Conservation (phyloP, 2,113 vertebrate species). For the Sinocyclocheilus maitianheensis region DNA sequence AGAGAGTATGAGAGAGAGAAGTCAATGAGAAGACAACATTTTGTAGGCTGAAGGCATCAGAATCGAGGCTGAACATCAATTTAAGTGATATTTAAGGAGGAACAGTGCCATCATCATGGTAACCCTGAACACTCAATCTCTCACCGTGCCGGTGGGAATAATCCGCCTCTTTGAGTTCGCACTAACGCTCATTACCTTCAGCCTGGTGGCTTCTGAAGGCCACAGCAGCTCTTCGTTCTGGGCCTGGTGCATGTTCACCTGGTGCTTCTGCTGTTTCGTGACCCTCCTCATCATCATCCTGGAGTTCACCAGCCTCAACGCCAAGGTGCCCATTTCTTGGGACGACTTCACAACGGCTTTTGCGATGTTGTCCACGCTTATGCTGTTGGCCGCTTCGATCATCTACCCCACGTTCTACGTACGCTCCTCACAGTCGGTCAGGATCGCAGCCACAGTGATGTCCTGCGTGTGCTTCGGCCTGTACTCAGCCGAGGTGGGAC, state of each 20-base stretch:
- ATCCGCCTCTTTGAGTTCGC: conserved; percentile 77
- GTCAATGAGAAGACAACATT: background rate
- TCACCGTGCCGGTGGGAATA: conserved; percentile 75
- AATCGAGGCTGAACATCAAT: background rate
- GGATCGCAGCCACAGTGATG: conserved; percentile 70
- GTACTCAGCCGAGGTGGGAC: conserved; percentile 78
- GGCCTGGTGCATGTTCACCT: conserved; percentile 85
- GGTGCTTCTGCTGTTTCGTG: conserved; percentile 83
- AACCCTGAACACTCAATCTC: conserved; percentile 56
- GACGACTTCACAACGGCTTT: conserved; percentile 83
- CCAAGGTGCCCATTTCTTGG: conserved; percentile 82
- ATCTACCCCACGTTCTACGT: conserved; percentile 73
- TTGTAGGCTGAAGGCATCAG: background rate
- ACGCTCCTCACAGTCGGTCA: conserved; percentile 20
- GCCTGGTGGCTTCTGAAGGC: conserved; percentile 76
- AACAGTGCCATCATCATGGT: conserved; percentile 36
- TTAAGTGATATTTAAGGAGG: background rate
- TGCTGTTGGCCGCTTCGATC: conserved; percentile 82
- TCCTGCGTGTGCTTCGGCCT: conserved; percentile 81
- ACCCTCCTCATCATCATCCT: conserved; percentile 79
- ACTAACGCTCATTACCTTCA: conserved; percentile 80
- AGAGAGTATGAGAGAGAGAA: background rate
- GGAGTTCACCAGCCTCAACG: conserved; percentile 73
- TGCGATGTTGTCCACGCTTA: conserved; percentile 81
- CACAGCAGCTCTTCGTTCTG: background rate